These are phyloP conservation scores for Cheilosia vernalis DNA, from an alignment of 2,888 invertebrate species.

Conservation along the genomic window DNA sequence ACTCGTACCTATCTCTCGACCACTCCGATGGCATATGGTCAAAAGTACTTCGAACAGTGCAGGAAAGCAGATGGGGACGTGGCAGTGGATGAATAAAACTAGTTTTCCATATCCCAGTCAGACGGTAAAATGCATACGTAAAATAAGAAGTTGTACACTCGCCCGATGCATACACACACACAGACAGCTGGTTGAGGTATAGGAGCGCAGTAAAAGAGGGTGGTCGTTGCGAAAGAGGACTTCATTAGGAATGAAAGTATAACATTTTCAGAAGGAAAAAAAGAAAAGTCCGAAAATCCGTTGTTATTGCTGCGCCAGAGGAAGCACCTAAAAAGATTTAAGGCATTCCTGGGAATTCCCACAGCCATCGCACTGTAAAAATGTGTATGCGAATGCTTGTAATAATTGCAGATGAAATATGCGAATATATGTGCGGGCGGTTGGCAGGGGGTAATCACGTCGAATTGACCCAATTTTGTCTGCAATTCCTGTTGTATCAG, in stretches of 20 bases:
- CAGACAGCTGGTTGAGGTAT: not conserved
- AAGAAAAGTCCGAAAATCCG: conserved; percentile 16
- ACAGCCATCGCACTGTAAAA: conserved; percentile 52
- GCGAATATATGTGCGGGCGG: conserved; percentile 27
- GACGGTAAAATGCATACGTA: conserved; percentile 33
- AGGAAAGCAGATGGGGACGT: conserved; percentile 6
- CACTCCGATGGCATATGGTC: conserved; percentile 61
- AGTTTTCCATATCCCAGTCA: conserved; percentile 22
- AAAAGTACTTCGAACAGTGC: conserved; percentile 33
- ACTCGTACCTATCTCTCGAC: conserved; percentile 19
- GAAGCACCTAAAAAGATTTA: conserved; percentile 59
- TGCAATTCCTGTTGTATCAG: conserved; percentile 1
- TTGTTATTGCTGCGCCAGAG: conserved; percentile 40
- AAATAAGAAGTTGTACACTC: conserved; percentile 45
- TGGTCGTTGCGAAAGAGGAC: conserved; percentile 58
- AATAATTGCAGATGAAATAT: conserved; percentile 69
- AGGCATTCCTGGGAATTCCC: conserved; percentile 54
- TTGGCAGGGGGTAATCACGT: conserved; percentile 40
- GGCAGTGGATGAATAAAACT: conserved; percentile 38
- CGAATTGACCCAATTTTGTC: conserved; percentile 63
- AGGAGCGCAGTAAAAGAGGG: not conserved
- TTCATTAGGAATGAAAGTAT: conserved; percentile 65
- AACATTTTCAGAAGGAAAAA: conserved; percentile 32
- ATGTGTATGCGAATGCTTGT: conserved; percentile 63
- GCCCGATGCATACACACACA: conserved; percentile 15